Conservation (phyloP, 2,888 invertebrate genomes). For the Lamellibrachia satsuma region DNA sequence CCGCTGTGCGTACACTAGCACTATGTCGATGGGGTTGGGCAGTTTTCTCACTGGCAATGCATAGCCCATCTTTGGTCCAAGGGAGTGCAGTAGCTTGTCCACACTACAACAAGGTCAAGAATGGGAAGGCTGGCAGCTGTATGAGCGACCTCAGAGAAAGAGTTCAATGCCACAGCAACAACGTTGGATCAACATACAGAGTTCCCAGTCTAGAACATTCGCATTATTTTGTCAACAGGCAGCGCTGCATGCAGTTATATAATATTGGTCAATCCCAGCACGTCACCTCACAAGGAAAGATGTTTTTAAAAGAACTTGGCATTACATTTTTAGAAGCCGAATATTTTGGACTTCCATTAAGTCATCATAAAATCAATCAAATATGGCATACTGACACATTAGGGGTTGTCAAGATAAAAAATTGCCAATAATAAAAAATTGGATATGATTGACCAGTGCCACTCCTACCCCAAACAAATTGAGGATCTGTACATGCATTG, state of each 20-base stretch:
- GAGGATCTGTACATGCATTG: too few relatives aligned
- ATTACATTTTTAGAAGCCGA: neutral
- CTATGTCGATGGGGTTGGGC: conserved; percentile 65
- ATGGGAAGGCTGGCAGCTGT: neutral
- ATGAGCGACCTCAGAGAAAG: too few relatives aligned
- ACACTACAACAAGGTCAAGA: conserved; percentile 51
- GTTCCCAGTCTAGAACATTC: neutral
- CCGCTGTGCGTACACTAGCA: conserved; percentile 62
- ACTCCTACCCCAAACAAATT: too few relatives aligned
- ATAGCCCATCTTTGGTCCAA: conserved; percentile 64
- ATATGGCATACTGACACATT: neutral
- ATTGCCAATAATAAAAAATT: neutral
- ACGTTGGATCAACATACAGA: neutral
- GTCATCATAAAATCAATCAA: neutral
- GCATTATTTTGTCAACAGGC: neutral
- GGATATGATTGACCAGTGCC: too few relatives aligned
- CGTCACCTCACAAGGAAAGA: neutral
- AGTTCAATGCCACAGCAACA: too few relatives aligned
- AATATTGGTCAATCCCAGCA: neutral
- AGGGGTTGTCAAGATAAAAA: too few relatives aligned
- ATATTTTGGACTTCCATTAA: neutral
- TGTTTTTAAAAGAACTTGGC: neutral
- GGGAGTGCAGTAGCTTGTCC: conserved; percentile 65
- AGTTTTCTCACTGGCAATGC: conserved; percentile 59
- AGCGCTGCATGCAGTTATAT: neutral